Conservation (phyloP, 2,888 invertebrate species). For the Coelopa pilipes region DNA sequence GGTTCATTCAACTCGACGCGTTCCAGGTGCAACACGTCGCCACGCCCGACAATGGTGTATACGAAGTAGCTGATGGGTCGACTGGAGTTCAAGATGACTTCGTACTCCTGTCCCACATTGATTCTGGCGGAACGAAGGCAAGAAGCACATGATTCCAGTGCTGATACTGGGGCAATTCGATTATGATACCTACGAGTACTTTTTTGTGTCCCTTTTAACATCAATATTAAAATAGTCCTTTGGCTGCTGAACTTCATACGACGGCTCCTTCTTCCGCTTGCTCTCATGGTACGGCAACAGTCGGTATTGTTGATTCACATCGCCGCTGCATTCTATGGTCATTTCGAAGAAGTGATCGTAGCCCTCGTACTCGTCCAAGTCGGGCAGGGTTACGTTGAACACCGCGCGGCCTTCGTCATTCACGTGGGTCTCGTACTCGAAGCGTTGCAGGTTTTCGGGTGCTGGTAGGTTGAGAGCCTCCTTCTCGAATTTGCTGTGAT, state of each 20-base stretch:
- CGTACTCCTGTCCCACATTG: conserved; percentile 75
- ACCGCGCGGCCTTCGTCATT: conserved; percentile 75
- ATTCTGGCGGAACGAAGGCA: conserved; percentile 60
- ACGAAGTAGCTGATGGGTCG: conserved; percentile 78
- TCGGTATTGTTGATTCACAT: conserved; percentile 48
- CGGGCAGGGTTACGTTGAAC: conserved; percentile 73
- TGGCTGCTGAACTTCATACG: conserved; percentile 45
- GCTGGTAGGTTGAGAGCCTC: conserved; percentile 31
- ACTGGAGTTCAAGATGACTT: conserved; percentile 80
- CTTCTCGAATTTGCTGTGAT: conserved; percentile 36
- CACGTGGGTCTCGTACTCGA: conserved; percentile 62
- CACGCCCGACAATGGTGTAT: conserved; percentile 84
- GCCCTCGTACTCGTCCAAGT: conserved; percentile 57
- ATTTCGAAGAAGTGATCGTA: conserved; percentile 50
- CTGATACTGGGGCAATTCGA: neutral
- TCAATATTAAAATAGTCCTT: conserved; percentile 50
- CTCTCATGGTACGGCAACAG: conserved; percentile 30
- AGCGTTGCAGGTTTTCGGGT: conserved; percentile 64
- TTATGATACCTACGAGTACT: conserved; percentile 46
- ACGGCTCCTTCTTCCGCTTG: conserved; percentile 49
- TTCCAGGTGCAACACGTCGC: conserved; percentile 82
- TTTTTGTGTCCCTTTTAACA: conserved; percentile 46
- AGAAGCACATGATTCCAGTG: neutral
- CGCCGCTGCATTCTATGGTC: conserved; percentile 52
- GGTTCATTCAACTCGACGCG: conserved; percentile 71